These are phyloP conservation scores for Diadophis punctatus DNA, from an alignment of 2,113 vertebrate genomes.

Conservation along the genomic window DNA sequence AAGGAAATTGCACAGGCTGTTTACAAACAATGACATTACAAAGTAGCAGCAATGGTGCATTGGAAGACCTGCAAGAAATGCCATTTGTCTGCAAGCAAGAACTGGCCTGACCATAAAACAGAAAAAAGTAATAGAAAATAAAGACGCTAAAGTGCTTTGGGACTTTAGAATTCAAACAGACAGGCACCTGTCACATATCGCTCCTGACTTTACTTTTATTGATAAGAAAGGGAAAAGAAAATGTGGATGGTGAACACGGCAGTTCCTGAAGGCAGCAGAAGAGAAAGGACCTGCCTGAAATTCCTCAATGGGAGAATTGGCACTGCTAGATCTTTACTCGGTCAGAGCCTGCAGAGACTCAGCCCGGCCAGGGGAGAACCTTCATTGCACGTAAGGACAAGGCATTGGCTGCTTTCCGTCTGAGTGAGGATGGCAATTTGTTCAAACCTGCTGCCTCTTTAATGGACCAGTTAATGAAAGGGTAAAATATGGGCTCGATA, in stretches of 20 bases:
- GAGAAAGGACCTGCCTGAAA: neutral
- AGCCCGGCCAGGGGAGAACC: neutral
- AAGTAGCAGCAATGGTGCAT: neutral
- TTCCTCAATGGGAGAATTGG: neutral
- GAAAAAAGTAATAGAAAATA: neutral
- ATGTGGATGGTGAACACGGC: neutral
- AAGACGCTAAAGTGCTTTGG: neutral
- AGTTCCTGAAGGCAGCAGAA: neutral
- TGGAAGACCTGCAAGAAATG: neutral
- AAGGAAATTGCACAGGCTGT: neutral
- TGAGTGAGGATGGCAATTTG: neutral
- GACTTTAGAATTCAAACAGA: neutral
- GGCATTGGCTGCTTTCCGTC: neutral
- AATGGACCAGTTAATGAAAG: neutral
- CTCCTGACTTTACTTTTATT: neutral
- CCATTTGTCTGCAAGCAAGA: neutral
- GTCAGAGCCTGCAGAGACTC: neutral
- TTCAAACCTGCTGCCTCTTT: neutral
- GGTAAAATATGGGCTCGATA: neutral
- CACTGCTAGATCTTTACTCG: neutral
- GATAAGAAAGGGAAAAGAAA: neutral
- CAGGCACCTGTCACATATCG: neutral
- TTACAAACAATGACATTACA: neutral
- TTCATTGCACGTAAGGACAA: neutral
- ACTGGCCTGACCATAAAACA: neutral